Base-by-base conservation (phyloP, 2,113 vertebrate species). In the Mustelus asterias region DNA sequence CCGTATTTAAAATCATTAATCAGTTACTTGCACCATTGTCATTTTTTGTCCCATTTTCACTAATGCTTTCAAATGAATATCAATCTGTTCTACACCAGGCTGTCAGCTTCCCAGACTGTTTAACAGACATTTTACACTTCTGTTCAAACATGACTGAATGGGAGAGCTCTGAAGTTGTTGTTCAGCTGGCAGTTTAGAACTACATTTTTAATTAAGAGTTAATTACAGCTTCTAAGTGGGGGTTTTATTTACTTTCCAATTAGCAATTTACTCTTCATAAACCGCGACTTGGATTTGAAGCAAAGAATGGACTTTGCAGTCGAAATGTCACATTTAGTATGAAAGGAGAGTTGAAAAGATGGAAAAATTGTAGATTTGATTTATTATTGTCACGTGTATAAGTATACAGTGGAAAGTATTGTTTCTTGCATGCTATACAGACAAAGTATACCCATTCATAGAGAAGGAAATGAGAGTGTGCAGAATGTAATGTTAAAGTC, bases 31-130 rank as follows among this genome's bases (percentile, higher is more conserved):
- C 44, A 93, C 60, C 67, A 72, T 54, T 72, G 41, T 13, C 41
- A 95, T 54, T 76, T 41, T 6, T 95, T 48, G 29, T 60, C 22
- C 22, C 41, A 22, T 94, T 94, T 20, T 94, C 65, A 67, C 37
- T 72, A 44, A 67, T 67, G 63, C 90, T 94, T 67, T 67, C 90
- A 94, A 94, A 94, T 94, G 93, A 44, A 20, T 70, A 67, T 29
- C 2, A 72, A 54, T 18, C 94, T 76, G 94, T 11, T 26, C 44
- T 72, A 37, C 88, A 65, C 16, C 44, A 72, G 37, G 2, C 67
- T 70, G 41, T 76, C 41, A 72, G 44, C 13, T 72, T 95, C 69
- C 94, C 13, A 70, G 67, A 95, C 54, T 14, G 54, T 60, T 95
- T 44, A 72, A 48, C 93, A 14, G 13, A 54, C 58, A 60, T 26